Percentiles rank a stretch among this genome's conserved stretches.
These are phyloP conservation scores for Cryptus armator DNA, from an alignment of 2,888 invertebrate species.

Conservation along the genomic window DNA sequence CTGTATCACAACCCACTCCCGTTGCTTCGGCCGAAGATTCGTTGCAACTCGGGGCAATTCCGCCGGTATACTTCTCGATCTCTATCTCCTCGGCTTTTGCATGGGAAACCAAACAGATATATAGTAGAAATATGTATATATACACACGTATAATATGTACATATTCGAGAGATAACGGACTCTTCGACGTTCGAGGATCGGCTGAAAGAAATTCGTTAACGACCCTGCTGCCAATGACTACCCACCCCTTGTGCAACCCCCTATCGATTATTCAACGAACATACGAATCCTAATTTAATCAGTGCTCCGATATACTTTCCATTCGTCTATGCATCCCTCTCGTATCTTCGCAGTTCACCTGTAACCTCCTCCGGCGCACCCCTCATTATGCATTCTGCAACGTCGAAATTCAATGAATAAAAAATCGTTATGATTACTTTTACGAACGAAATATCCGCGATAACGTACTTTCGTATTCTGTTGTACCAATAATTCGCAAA, in stretches of 20 bases:
- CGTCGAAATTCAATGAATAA: conserved; percentile 56
- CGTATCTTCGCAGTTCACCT: conserved; percentile 21
- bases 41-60: conserved; percentile 17
- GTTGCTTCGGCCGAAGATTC: conserved; percentile 47
- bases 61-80: background rate
- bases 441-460: conserved; percentile 32
- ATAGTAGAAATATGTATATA: conserved; percentile 12
- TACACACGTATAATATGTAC: conserved; percentile 44
- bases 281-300: conserved; percentile 72
- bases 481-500: conserved; percentile 26
- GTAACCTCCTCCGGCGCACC: conserved; percentile 23
- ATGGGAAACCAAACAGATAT: conserved; percentile 22
- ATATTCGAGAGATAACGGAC: conserved; percentile 62
- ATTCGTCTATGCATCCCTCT: conserved; percentile 27
- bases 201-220: conserved; percentile 69
- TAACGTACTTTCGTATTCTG: conserved; percentile 1
- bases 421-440: conserved; percentile 64
- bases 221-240: conserved; percentile 66
- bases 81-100: conserved; percentile 33
- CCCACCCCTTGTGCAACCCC: conserved; percentile 40
- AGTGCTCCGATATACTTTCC: conserved; percentile 69
- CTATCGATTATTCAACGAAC: conserved; percentile 72
- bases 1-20: conserved; percentile 50
- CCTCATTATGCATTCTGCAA: conserved; percentile 59
- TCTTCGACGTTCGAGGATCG: conserved; percentile 55